Conservation (phyloP, 2,888 invertebrate species). For the Ophion obscuratus region DNA sequence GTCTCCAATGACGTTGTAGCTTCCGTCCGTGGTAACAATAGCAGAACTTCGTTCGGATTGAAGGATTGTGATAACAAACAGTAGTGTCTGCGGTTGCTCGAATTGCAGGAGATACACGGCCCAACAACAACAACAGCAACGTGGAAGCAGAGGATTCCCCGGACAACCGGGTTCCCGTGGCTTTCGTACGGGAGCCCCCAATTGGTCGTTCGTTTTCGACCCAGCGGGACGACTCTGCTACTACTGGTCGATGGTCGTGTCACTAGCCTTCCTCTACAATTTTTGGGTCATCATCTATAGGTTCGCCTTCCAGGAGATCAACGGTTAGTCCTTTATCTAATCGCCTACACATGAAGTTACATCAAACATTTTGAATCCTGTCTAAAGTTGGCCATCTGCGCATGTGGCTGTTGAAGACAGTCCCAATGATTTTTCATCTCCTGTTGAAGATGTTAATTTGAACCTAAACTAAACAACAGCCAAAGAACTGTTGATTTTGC, state of each 20-base stretch:
- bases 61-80: background rate
- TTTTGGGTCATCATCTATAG: conserved; percentile 99
- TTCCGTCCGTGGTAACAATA: background rate
- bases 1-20: background rate
- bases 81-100: conserved; percentile 16
- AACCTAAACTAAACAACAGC: background rate
- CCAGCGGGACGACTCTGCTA: conserved; percentile 98
- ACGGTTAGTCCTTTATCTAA: conserved; percentile 87
- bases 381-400: background rate
- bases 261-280: conserved; percentile 97
- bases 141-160: conserved; percentile 82
- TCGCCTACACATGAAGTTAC: background rate
- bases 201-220: conserved; percentile 99
- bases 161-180: conserved; percentile 82
- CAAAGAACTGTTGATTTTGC: background rate
- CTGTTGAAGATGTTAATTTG: background rate
- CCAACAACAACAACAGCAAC: conserved; percentile 82
- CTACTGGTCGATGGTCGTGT: conserved; percentile 99
- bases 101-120: conserved; percentile 80
- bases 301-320: conserved; percentile 99
- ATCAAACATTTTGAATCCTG: background rate
- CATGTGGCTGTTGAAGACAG: background rate
- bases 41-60: background rate
- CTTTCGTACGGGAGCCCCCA: conserved; percentile 88
- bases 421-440: background rate